Conservation (phyloP, 1,140 invertebrate species). For the Microplitis demolitor region DNA sequence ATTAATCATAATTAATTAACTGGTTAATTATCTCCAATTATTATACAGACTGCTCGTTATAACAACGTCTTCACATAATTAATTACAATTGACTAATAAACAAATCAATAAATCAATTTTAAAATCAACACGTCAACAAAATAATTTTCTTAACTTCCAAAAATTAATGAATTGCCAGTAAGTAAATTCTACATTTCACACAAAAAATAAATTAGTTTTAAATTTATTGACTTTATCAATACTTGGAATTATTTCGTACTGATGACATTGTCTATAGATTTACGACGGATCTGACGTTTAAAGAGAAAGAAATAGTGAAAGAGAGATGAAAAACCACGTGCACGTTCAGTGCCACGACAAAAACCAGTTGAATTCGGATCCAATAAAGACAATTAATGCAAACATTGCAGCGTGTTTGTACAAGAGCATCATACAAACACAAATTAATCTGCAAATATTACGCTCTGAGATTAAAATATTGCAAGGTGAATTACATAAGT, state of each 20-base stretch:
- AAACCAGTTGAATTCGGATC: slow-evolving; percentile 37
- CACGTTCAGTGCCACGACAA: background rate
- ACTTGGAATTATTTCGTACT: background rate
- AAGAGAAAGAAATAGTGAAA: background rate
- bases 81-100: no score
- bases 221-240: background rate
- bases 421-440: background rate
- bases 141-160: no score
- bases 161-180: no score
- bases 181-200: no score
- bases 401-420: background rate
- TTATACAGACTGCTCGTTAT: no score
- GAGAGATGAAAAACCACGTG: background rate
- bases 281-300: background rate
- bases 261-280: background rate
- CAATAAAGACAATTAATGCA: slow-evolving; percentile 32
- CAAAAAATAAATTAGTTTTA: no score
- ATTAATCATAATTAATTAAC: no score
- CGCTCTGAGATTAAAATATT: background rate
- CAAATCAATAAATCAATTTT: no score
- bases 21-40: no score
- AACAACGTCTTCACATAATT: no score
- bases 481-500: background rate
- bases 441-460: background rate
- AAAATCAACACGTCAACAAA: no score